Base-by-base conservation (phyloP, 1,140 invertebrate species). In the Lethrus apterus region DNA sequence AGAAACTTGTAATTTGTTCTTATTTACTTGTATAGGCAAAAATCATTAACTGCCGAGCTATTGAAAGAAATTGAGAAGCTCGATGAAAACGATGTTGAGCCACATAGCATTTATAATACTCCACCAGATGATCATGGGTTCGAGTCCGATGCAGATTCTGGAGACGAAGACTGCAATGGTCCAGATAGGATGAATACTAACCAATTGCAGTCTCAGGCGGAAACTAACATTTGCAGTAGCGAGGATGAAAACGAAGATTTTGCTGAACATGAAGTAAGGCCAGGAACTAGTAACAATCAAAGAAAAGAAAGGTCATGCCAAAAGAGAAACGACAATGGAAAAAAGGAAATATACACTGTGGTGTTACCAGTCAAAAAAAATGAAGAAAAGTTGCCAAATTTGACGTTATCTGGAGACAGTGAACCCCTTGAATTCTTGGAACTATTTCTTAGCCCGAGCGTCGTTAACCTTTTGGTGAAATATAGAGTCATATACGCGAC, bases 131-230 rank as follows among this genome's bases (percentile, higher is more conserved):
- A 26, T 26, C 5, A 7, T 7, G 24, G 24, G 5, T 5, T 7
- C n/a, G 24, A 26, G 24, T 7, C n/a, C 24, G n/a, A 26, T n/a
- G 5, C 5, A 5, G 24, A 26, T 26, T 26, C 24, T 26, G 24
- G 24, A 26, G 24, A 26, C 24, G 24, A 26, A 26, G 24, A 26
- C n/a, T 26, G 24, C 24, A 26, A 26, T n/a, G 24, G n/a, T 26
- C 24, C 24, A 26, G 24, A 26, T 26, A 26, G 5, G 24, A 7
- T 26, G n/a, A 26, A 26, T n/a, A 5, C 5, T 26, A 26, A n/a
- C n/a, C 24, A 26, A n/a, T 26, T 26, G n/a, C 24, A 26, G n/a
- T 5, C 24, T 26, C 5, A 26, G n/a, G 24, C 24, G n/a, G 24
- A 26, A 26, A n/a, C n/a, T 26, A n/a, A n/a, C 5, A 7, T 26